Percentiles rank a stretch among this genome's conserved stretches.
Conservation (phyloP, 2,113 vertebrate species). For the Xiphophorus maculatus region DNA sequence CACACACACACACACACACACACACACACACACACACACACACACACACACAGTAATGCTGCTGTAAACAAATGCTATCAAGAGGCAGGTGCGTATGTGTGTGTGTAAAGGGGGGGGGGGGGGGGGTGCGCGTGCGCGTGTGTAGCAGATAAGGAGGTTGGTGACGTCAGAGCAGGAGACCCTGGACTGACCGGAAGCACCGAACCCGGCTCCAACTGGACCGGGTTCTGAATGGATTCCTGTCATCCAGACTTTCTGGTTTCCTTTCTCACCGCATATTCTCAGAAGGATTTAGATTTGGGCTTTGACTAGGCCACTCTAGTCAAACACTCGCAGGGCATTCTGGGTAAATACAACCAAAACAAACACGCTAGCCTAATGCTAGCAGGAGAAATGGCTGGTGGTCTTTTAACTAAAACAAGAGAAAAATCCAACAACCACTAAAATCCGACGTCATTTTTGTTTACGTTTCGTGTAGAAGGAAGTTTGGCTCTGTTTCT, state of each 20-base stretch:
- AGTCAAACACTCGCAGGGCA: no score
- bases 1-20: no score
- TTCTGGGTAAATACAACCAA: no score
- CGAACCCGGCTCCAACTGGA: background rate
- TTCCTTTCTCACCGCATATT: background rate
- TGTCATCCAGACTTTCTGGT: background rate
- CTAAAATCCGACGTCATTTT: no score
- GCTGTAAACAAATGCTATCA: slow-evolving; percentile 33
- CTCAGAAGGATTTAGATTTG: no score
- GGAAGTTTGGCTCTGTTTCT: no score
- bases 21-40: slow-evolving; percentile 1
- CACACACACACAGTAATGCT: slow-evolving; percentile 2
- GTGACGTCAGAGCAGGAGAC: slow-evolving; percentile 22
- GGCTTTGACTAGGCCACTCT: no score
- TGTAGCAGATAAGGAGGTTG: slow-evolving; percentile 36
- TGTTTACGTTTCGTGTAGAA: no score
- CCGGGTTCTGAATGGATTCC: background rate
- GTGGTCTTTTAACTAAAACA: no score
- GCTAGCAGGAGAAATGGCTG: no score
- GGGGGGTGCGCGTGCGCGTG: slow-evolving; percentile 9
- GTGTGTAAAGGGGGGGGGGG: background rate
- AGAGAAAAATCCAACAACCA: no score
- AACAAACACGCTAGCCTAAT: no score
- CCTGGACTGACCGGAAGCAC: background rate
- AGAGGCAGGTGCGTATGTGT: slow-evolving; percentile 32